Conservation (phyloP, 2,888 invertebrate species). For the Endotricha flammealis region DNA sequence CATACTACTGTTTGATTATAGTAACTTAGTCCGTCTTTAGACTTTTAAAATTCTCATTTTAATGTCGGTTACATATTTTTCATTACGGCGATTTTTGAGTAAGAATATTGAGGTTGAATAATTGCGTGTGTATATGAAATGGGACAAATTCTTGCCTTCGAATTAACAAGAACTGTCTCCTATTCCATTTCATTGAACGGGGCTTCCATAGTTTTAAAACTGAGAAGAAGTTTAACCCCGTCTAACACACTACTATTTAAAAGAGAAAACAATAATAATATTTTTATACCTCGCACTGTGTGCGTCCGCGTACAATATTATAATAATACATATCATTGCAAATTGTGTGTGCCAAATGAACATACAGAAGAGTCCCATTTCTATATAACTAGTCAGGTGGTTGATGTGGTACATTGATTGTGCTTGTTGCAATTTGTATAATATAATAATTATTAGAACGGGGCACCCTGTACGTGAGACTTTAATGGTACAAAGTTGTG, state of each 20-base stretch:
- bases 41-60: conserved; percentile 43
- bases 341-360: conserved; percentile 61
- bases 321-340: conserved; percentile 51
- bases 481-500: conserved; percentile 29
- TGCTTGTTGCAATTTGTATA: conserved; percentile 22
- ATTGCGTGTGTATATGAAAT: conserved; percentile 38
- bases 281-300: conserved; percentile 36
- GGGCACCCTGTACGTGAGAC: conserved; percentile 18
- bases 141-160: conserved; percentile 34
- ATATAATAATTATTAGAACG: conserved; percentile 22
- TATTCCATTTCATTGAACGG: conserved; percentile 24
- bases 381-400: conserved; percentile 24
- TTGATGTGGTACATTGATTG: conserved; percentile 20
- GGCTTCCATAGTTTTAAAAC: conserved; percentile 33
- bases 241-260: conserved; percentile 11
- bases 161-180: conserved; percentile 4
- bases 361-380: conserved; percentile 49
- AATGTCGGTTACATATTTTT: conserved; percentile 36
- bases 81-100: conserved; percentile 32
- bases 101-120: conserved; percentile 27
- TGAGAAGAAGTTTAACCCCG: conserved; percentile 23
- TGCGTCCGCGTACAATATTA: conserved; percentile 24
- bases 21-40: conserved; percentile 47
- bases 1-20: conserved; percentile 42
- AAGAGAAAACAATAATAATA: conserved; percentile 22